Evolutionary conservation across 2,888 invertebrate genomes (phyloP).

Genomic region (Tetranychus piercei): DNA sequence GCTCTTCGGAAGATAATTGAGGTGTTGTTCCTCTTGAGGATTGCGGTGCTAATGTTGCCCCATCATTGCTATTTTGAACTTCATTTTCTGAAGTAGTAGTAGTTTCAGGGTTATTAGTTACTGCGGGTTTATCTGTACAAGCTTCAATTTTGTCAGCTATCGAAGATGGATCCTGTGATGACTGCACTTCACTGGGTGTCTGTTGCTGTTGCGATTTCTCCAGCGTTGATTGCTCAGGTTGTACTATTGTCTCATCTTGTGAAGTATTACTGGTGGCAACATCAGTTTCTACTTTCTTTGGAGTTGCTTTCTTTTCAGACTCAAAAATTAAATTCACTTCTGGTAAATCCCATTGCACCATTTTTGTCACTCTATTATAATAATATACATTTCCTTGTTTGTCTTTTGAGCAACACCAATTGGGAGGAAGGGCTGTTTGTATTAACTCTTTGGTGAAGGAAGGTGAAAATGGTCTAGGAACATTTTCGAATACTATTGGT

Average conservation of each 20-base stretch:
- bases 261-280: background rate
- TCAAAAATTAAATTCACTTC: slow-evolving; percentile 6
- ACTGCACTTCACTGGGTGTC: background rate
- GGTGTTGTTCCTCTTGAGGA: background rate
- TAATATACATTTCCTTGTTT: slow-evolving; percentile 68
- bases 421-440: slow-evolving; percentile 21
- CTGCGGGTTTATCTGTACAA: background rate
- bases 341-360: slow-evolving; percentile 36
- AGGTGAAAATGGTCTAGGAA: slow-evolving; percentile 13
- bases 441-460: slow-evolving; percentile 11
- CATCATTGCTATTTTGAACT: background rate
- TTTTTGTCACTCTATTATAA: slow-evolving; percentile 47
- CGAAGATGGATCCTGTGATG: background rate
- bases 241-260: slow-evolving; percentile 2
- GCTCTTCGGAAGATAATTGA: background rate
- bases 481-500: slow-evolving; percentile 6
- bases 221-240: background rate
- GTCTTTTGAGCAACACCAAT: slow-evolving; percentile 68
- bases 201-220: background rate
- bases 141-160: background rate
- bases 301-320: background rate
- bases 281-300: background rate
- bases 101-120: background rate
- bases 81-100: background rate
- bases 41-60: background rate